Evolutionary conservation across 2,888 invertebrate species (phyloP), one percentile per base, ranked within the genome.

Genomic region (Laspeyria flexula): DNA sequence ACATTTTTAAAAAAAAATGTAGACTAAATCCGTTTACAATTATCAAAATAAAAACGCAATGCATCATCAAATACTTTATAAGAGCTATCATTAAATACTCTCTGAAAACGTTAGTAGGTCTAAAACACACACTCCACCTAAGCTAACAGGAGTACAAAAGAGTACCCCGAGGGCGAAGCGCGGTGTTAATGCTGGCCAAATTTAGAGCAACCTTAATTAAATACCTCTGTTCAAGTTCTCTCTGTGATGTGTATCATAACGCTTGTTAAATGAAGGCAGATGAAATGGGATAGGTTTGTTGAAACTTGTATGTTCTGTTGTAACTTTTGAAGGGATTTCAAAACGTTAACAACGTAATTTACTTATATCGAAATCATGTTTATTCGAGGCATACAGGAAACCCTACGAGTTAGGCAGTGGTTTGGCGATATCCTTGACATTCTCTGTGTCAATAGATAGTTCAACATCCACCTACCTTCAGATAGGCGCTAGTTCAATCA

Each of bases 121-220:
- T 42, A 60, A 63, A 69, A 60, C 58, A 65, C 54, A 69, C 59
- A 63, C 49, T 59, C 44, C 60, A 47, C 62, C 67, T 65, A 70
- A 67, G 63, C 63, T 67, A 71, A 71, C 70, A 69, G 44, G 57
- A 55, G 51, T 52, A 67, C 70, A 70, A 63, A 71, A 67, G 65
- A 60, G 39, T 49, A 48, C 55, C 55, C 55, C 47, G 44, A 38
- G 59, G 57, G 58, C 16, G 25, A 7, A n/a, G 55, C 60, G 50
- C 52, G 46, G 43, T 65, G 62, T 63, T 70, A 67, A 75, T 61
- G 53, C 52, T 62, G 52, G 43, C 52, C 53, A 53, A 64, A 67
- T 75, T 68, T 70, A 73, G 44, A 72, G 67, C 63, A 54, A 64
- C 60, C 60, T 71, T 75, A 75, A 76, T 76, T 71, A 76, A 75